A percentile compares a stretch with the other conserved stretches of the same genome.
Conservation (phyloP, 2,888 invertebrate species). For the Drosophila prolongata region DNA sequence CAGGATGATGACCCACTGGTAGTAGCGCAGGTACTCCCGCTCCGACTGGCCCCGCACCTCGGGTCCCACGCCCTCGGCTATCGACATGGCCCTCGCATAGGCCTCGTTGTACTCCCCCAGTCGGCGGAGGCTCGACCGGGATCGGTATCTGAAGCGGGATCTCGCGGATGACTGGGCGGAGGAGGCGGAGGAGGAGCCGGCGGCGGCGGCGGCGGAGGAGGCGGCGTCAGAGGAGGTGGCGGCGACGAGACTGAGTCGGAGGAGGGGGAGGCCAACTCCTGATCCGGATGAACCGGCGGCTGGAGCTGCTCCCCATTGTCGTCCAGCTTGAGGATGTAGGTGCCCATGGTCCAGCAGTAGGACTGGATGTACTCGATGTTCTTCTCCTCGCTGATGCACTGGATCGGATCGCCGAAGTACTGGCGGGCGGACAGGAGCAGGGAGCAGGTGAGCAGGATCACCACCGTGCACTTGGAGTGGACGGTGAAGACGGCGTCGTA, state of each 20-base stretch:
- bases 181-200: no score
- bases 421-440: conserved; percentile 91
- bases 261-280: neutral
- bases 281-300: neutral
- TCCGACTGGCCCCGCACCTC: conserved; percentile 67
- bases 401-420: conserved; percentile 94
- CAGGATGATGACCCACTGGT: conserved; percentile 84
- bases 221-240: neutral
- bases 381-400: conserved; percentile 87
- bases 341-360: conserved; percentile 93
- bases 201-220: no score
- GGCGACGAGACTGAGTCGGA: neutral
- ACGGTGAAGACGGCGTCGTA: conserved; percentile 91
- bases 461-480: conserved; percentile 90
- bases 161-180: neutral
- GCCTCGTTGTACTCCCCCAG: conserved; percentile 54
- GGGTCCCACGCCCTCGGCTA: conserved; percentile 76
- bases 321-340: conserved; percentile 85
- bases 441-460: conserved; percentile 90
- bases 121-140: conserved; percentile 15
- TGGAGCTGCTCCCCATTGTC: neutral
- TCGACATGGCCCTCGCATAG: conserved; percentile 58
- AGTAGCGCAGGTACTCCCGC: conserved; percentile 82
- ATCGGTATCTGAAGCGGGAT: neutral
- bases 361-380: conserved; percentile 89